Evolutionary conservation across 2,113 vertebrate genomes (phyloP).

Genomic region (Clupea harengus): DNA sequence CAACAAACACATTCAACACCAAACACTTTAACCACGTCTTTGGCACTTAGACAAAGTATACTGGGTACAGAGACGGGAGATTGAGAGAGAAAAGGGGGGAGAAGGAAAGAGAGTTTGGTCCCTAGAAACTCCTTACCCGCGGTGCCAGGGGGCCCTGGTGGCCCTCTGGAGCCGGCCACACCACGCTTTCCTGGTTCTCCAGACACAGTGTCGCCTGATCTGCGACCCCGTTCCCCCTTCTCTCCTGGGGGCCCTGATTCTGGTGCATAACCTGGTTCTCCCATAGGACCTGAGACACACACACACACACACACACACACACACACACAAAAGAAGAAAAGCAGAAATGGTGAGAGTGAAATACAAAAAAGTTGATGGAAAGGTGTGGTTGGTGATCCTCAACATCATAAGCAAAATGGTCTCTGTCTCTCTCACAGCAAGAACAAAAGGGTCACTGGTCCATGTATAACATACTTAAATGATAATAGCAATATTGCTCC

Average conservation of each 20-base stretch:
- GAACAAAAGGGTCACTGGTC: too few relatives aligned
- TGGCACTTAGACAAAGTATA: too few relatives aligned
- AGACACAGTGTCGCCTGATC: not conserved
- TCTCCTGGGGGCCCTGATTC: slow-evolving; percentile 66
- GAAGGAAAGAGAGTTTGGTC: not conserved
- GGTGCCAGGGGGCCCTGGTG: slow-evolving; percentile 32
- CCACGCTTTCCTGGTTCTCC: slow-evolving; percentile 66
- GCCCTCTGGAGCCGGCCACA: slow-evolving; percentile 38
- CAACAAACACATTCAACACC: too few relatives aligned
- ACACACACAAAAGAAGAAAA: not conserved
- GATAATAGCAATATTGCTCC: too few relatives aligned
- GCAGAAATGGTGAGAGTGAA: not conserved
- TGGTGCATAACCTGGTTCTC: slow-evolving; percentile 60
- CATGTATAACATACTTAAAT: too few relatives aligned
- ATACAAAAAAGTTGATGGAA: too few relatives aligned
- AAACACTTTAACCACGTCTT: too few relatives aligned
- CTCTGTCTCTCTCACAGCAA: too few relatives aligned
- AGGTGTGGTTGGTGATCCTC: too few relatives aligned
- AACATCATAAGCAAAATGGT: too few relatives aligned
- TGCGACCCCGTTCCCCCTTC: slow-evolving; percentile 59
- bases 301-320: slow-evolving; percentile 20
- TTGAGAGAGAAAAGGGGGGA: not conserved
- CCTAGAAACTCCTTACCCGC: not conserved
- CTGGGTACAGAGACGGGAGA: too few relatives aligned
- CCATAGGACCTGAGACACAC: slow-evolving; percentile 50